phyloP scores from a whole-genome alignment of 2,797 vertebrate species.

The Coilia nasus region DNA sequence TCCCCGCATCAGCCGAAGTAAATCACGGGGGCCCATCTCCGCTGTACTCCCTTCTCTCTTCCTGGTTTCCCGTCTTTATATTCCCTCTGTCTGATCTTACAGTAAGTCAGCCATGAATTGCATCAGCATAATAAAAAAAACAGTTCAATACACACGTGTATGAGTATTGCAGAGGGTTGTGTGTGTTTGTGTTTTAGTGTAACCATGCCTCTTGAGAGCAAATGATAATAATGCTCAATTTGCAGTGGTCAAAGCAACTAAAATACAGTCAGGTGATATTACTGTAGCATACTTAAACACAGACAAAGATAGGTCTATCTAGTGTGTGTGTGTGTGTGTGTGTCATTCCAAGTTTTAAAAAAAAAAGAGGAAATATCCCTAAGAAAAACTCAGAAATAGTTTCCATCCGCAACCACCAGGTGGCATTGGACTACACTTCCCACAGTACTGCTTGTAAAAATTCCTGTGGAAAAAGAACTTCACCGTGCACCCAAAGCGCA shows the following conservation, averaged over 20 bases:
- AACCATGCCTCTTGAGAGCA: not conserved
- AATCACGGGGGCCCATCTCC: conserved; percentile 32
- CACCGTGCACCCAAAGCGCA: not conserved
- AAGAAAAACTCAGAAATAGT: not conserved
- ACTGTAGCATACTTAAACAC: not conserved
- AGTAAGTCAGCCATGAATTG: conserved; percentile 7
- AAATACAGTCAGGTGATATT: not conserved
- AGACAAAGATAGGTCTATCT: too few species aligned
- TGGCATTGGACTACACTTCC: not conserved
- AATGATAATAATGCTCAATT: not conserved
- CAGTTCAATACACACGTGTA: not conserved
- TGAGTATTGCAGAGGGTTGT: not conserved
- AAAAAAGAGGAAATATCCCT: not conserved
- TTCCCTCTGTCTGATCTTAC: not conserved
- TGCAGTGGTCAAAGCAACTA: not conserved
- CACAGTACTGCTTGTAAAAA: not conserved
- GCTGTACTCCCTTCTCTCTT: not conserved
- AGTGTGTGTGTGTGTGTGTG: conserved; percentile 1
- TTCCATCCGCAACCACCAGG: not conserved
- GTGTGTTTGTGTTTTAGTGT: not conserved
- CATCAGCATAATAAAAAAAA: conserved; percentile 16
- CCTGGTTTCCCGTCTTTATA: conserved; percentile 40
- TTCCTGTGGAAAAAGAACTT: not conserved
- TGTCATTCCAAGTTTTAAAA: not conserved
- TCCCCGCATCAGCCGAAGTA: conserved; percentile 40